Evolutionary conservation across 2,888 invertebrate species (phyloP), one percentile per base, ranked within the genome.

Genomic region (Drosophila borealis): DNA sequence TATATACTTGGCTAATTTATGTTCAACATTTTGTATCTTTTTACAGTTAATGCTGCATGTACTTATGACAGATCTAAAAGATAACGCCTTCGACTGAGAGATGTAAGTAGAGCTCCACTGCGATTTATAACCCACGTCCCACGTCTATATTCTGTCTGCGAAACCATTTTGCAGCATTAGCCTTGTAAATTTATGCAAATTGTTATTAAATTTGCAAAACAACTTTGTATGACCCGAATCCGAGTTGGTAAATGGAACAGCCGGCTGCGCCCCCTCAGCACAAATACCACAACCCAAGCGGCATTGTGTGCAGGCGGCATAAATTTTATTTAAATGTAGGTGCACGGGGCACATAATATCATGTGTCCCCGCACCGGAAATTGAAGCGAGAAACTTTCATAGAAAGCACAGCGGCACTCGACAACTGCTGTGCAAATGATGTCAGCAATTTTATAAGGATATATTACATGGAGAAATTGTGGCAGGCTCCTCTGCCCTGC

Each of bases 41-140:
- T 81, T 81, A 62, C 74, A 83, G 83, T 86, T 77, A 88, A 86
- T 89, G 87, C 87, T 77, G 83, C 81, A 53, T 82, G 71, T 74
- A 74, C 57, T 59, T 76, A 83, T 83, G 83, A 83, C 72, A 74
- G 87, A 70, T 64, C 84, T 63, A 72, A 54, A 74, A 70, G 65
- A 72, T 50, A 71, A 63, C 76, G 80, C 72, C 74, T 78, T 78
- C 64, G 74, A 76, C 69, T 76, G 75, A 82, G 70, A 69, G 44
- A 88, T 49, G 83, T 83, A 78, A 83, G 82, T 87, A 64, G 50
- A 62, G 36, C n/a, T 34, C 8, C n/a, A 25, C 3, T 41, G 36
- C n/a, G 25, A 64, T 36, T 65, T 56, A 34, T 54, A 14, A 39
- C 56, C 59, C 73, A 72, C 75, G 63, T 61, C 62, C 59, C 73